Base-by-base conservation (phyloP, 2,888 invertebrate species). In the Drosophila crucigera region DNA sequence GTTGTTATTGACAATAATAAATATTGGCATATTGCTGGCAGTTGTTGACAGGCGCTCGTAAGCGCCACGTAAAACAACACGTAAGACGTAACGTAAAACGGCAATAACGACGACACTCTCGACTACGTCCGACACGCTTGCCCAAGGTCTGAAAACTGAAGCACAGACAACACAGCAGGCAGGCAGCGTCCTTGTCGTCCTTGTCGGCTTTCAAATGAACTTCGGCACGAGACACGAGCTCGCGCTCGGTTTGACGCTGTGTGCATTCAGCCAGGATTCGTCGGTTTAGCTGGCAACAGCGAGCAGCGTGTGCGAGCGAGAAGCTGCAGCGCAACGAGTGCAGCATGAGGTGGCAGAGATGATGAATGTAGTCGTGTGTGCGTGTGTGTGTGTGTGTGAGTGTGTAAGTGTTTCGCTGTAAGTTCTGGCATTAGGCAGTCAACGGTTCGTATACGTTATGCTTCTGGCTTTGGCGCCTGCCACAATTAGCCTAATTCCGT, bases 111-210 rank as follows among this genome's bases (percentile, higher is more conserved):
- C 68, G 71, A 67, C 28, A 56, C 58, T 56, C 41, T 58, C 77
- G 62, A 66, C 56, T 43, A 85, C 91, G 84, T 91, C 87, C 91
- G 91, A 87, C 87, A 86, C 90, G 91, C 85, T 89, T 84, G 92
- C 80, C 92, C 89, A 92, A 90, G 89, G 85, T 91, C 84, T 89
- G 91, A 84, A 84, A 87, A 92, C 92, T 92, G 87, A 92, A 89
- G 41, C 68, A 43, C 58, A 61, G 58, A 63, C 43, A 67, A 58
- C 72, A 70, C 68, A 55, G 58, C 74, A 43, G 41, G 50, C 64
- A 10, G 56, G 35, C 62, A 56, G 59, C 41, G 61, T 59, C 53
- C 64, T 64, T 43, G 65, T 63, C 52, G 56, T 6, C 22, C 14
- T 22, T 47, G 25, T 70, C 71, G 65, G 66, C 28, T 68, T n/a